phyloP scores from a whole-genome alignment of 2,113 vertebrate genomes.

The Litocranius walleri region DNA sequence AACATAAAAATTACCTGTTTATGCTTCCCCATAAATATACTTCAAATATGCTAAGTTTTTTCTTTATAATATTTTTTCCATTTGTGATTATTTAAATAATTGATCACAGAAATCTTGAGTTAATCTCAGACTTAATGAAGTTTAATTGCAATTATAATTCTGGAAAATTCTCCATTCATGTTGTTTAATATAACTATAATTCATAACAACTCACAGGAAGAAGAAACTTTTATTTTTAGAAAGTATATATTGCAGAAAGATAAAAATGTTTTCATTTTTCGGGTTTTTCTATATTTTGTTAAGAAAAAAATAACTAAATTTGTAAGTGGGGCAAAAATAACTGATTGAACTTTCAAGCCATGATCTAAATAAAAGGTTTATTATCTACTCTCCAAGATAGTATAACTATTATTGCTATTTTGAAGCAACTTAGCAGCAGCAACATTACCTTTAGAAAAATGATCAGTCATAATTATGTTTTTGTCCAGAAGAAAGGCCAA shows the following conservation, averaged over 20 bases:
- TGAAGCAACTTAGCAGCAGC: background rate
- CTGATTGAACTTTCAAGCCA: background rate
- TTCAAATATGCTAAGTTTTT: background rate
- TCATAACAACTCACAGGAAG: background rate
- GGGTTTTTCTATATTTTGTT: background rate
- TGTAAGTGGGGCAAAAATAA: background rate
- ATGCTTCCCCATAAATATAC: background rate
- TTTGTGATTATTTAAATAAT: background rate
- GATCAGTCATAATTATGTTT: background rate
- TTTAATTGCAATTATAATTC: background rate
- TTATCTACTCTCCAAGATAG: background rate
- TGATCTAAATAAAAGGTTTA: background rate
- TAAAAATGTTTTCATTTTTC: background rate
- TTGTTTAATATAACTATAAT: background rate
- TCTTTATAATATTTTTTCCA: background rate
- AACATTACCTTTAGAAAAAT: background rate
- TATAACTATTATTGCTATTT: background rate
- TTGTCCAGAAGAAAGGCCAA: background rate
- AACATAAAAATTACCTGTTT: background rate
- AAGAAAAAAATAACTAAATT: background rate
- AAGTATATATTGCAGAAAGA: background rate
- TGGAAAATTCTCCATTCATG: background rate
- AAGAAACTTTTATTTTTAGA: conserved; percentile 28
- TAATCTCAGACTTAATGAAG: background rate
- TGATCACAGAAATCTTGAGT: background rate